Base-by-base conservation (phyloP, 1,140 invertebrate genomes). In the Drosophila tani region DNA sequence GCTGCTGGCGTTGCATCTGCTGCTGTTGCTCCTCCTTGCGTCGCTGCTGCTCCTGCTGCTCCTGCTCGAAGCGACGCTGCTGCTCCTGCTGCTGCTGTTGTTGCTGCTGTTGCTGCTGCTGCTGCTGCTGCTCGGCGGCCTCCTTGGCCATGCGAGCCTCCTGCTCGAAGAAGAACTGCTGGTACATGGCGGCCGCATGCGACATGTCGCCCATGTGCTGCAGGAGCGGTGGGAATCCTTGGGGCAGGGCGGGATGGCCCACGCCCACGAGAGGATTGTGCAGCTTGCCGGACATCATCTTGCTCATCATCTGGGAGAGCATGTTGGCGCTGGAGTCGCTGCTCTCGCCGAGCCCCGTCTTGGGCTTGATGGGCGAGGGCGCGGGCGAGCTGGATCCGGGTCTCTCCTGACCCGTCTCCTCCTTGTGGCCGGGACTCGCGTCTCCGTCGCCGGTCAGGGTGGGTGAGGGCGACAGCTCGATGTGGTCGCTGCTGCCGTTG, bases 141-240 rank as follows among this genome's bases (percentile, higher is more conserved):
- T 95, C 96, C 93, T 95, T 96, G 15, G 94, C 95, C 93, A 96
- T 93, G 49, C 96, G 93, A 1, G 95, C 95, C 93, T 96, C 96
- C 86, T 96, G 96, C 93, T 97, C 96, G 93, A 96, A 93, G 75
- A 96, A 95, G 75, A 96, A 93, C 82, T 96, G 96, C 81, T 96
- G 95, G 86, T 96, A 96, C 96, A 96, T 96, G 41, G 96, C 96
- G 3, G 96, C 95, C 15, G 96, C 95, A 79, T 95, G 95, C 77
- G 95, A 94, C 78, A 94, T 94, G 27, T 95, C 94, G 56, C 94
- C 93, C 82, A 95, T 93, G 70, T 95, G 94, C 29, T 94, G 94
- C 83, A 95, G 92, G 59, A 95, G 84, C 0, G 94, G 94, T 3
- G 94, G 94, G 71, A 95, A 94, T 19, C 93, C 93, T 40, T 94